Percentiles rank a stretch among this genome's conserved stretches.
Evolutionary conservation across 2,888 invertebrate genomes (phyloP).

Genomic region (Gymnoscelis rufifasciata): DNA sequence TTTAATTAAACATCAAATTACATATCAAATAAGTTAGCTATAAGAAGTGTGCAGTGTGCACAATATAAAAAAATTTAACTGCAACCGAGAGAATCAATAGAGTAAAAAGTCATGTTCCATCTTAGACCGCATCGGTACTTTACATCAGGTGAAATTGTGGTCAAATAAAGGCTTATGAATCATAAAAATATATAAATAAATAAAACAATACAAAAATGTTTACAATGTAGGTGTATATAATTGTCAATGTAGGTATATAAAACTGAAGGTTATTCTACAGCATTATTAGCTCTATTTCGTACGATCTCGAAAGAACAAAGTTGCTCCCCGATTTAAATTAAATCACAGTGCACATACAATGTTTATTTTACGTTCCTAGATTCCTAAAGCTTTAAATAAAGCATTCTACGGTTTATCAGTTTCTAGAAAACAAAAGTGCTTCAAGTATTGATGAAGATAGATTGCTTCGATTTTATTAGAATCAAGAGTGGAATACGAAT

Average conservation of each 20-base stretch:
- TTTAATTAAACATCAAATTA: no score
- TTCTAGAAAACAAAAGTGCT: constrained; percentile 16
- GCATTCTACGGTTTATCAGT: constrained; percentile 11
- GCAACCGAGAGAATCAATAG: no score
- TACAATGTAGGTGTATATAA: no score
- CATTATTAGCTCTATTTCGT: constrained; percentile 10
- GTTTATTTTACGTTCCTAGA: constrained; percentile 19
- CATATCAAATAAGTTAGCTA: no score
- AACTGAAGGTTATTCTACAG: neutral
- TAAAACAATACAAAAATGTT: no score
- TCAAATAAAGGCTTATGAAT: no score
- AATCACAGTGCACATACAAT: constrained; percentile 23
- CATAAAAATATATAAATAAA: no score
- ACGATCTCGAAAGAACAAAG: constrained; percentile 17
- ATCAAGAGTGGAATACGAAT: constrained; percentile 2
- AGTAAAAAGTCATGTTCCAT: no score
- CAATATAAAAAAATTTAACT: no score
- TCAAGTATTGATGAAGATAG: constrained; percentile 5
- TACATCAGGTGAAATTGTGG: no score
- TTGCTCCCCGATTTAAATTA: constrained; percentile 25
- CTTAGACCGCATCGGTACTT: no score
- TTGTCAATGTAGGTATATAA: neutral
- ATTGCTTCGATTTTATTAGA: constrained; percentile 4
- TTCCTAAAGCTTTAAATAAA: constrained; percentile 18
- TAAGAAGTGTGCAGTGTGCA: no score